Evolutionary conservation across 2,888 invertebrate species (phyloP).

Genomic region (Drosophila colorata): DNA sequence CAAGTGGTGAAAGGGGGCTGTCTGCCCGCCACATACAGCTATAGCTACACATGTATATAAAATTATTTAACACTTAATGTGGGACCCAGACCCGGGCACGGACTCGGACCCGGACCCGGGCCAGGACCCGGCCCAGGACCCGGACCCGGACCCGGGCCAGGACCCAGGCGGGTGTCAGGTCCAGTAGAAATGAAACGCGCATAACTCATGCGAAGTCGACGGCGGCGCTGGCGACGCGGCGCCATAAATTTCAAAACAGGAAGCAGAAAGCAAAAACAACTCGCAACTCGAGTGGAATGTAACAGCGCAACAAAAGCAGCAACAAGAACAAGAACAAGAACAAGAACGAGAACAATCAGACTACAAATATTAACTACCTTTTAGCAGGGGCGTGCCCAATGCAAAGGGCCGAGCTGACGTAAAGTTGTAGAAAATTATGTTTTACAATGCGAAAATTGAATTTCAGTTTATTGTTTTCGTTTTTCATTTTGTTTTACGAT

Average conservation of each 20-base stretch:
- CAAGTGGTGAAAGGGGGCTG: slow-evolving; percentile 24
- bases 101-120: background rate
- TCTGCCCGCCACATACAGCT: slow-evolving; percentile 7
- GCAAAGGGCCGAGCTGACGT: slow-evolving; percentile 62
- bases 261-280: slow-evolving; percentile 67
- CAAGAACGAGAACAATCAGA: slow-evolving; percentile 26
- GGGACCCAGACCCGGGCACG: slow-evolving; percentile 18
- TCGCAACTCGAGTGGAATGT: slow-evolving; percentile 60
- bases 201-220: slow-evolving; percentile 76
- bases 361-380: slow-evolving; percentile 75
- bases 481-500: slow-evolving; percentile 71
- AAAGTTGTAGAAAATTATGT: slow-evolving; percentile 80
- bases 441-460: slow-evolving; percentile 83
- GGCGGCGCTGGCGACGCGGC: slow-evolving; percentile 62
- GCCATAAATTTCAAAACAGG: slow-evolving; percentile 80
- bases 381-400: slow-evolving; percentile 49
- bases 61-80: slow-evolving; percentile 77
- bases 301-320: slow-evolving; percentile 26
- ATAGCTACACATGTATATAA: slow-evolving; percentile 59
- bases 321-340: slow-evolving; percentile 16
- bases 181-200: slow-evolving; percentile 64
- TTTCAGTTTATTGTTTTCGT: slow-evolving; percentile 75
- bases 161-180: slow-evolving; percentile 25
- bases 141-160: slow-evolving; percentile 1
- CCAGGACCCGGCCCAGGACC: slow-evolving; percentile 1